A percentile compares a stretch with the other conserved stretches of the same genome.
phyloP scores from a whole-genome alignment of 2,113 vertebrate species.

The Plotosus lineatus region DNA sequence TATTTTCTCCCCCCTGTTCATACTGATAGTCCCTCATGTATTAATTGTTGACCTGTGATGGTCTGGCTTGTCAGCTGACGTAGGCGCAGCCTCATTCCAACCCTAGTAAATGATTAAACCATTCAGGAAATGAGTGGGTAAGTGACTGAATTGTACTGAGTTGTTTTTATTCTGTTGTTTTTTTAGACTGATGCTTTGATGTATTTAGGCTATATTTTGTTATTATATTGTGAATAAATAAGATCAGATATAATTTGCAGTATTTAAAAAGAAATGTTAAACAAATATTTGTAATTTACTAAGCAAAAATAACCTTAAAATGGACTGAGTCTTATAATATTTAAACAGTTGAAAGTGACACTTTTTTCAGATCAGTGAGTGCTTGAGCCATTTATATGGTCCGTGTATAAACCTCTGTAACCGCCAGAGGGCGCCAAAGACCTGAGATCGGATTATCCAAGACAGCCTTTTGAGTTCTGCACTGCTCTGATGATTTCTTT shows the following conservation, averaged over 20 bases:
- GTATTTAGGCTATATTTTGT: neutral
- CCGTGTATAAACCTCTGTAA: neutral
- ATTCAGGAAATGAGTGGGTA: no score
- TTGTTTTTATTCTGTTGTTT: neutral
- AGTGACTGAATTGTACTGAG: no score
- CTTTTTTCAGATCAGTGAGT: neutral
- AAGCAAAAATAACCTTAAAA: neutral
- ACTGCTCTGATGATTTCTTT: neutral
- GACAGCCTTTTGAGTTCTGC: no score
- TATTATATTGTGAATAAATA: neutral
- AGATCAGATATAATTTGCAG: neutral
- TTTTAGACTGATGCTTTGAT: neutral
- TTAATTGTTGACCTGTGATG: neutral
- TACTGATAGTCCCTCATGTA: neutral
- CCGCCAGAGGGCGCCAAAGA: neutral
- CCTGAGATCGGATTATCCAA: neutral
- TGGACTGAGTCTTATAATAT: neutral
- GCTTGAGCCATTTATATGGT: neutral
- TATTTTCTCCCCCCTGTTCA: neutral
- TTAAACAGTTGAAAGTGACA: neutral
- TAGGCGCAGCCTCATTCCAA: no score
- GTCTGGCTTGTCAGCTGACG: no score
- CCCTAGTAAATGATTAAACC: no score
- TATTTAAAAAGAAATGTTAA: neutral
- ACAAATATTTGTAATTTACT: neutral